phyloP scores from a whole-genome alignment of 1,140 invertebrate species.

The Formica exsecta region DNA sequence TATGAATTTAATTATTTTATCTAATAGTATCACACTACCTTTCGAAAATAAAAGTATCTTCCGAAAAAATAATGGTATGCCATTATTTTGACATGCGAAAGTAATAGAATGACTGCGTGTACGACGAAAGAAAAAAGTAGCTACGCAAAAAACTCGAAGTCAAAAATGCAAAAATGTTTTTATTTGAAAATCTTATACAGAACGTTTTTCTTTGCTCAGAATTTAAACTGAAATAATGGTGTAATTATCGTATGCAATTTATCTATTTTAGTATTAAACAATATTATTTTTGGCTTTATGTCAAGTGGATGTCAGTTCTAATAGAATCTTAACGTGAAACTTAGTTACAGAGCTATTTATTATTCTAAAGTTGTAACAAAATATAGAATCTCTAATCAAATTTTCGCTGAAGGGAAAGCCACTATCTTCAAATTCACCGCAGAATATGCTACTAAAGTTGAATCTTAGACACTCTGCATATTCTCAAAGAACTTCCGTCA shows the following conservation, averaged over 20 bases:
- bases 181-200: neutral
- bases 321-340: neutral
- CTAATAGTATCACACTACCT: neutral
- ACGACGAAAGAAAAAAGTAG: neutral
- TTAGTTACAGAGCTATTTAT: neutral
- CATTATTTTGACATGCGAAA: constrained; percentile 14
- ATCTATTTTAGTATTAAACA: neutral
- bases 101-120: neutral
- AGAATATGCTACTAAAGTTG: constrained; percentile 29
- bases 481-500: constrained; percentile 46
- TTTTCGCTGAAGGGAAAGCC: neutral
- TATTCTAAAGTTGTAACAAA: constrained; percentile 35
- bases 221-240: neutral
- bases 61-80: neutral
- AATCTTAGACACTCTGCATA: constrained; percentile 35
- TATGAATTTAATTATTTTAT: constrained; percentile 5
- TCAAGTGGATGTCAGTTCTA: neutral
- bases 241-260: neutral
- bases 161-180: neutral
- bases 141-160: neutral
- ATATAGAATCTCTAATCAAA: constrained; percentile 44
- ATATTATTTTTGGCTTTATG: neutral
- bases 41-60: neutral
- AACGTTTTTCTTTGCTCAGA: neutral
- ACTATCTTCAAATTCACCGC: neutral